A percentile compares a stretch with the other conserved stretches of the same genome.
phyloP scores from a whole-genome alignment of 2,113 vertebrate genomes.

The Eulacestoma nigropectus region DNA sequence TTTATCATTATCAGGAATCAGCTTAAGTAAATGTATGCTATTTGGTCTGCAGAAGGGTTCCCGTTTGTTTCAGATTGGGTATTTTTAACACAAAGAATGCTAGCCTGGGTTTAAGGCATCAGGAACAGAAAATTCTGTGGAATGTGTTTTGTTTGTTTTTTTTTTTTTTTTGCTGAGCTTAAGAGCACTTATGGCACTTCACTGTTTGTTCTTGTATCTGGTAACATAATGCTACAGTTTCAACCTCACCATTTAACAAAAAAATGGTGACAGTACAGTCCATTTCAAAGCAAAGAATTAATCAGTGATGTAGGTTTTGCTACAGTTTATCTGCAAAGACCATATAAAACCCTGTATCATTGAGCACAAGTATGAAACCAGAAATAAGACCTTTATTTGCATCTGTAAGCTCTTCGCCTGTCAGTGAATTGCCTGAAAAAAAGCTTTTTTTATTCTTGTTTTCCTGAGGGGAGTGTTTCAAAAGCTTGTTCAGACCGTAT shows the following conservation, averaged over 20 bases:
- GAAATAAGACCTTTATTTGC: neutral
- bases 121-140: neutral
- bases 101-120: neutral
- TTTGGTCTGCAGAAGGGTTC: neutral
- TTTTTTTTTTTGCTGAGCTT: accelerated
- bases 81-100: neutral
- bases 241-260: neutral
- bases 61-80: neutral
- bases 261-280: accelerated
- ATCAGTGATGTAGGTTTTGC: neutral
- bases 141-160: neutral
- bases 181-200: neutral
- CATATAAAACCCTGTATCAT: neutral
- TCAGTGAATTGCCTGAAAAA: neutral
- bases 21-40: neutral
- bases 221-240: neutral
- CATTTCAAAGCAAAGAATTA: neutral
- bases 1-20: neutral
- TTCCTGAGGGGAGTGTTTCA: neutral
- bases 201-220: neutral
- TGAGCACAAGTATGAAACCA: neutral
- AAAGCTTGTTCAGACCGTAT: neutral
- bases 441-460: neutral
- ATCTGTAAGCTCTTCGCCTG: neutral
- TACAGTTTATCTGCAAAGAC: neutral